Evolutionary conservation across 2,113 vertebrate species (phyloP).

Genomic region (Pungitius pungitius): DNA sequence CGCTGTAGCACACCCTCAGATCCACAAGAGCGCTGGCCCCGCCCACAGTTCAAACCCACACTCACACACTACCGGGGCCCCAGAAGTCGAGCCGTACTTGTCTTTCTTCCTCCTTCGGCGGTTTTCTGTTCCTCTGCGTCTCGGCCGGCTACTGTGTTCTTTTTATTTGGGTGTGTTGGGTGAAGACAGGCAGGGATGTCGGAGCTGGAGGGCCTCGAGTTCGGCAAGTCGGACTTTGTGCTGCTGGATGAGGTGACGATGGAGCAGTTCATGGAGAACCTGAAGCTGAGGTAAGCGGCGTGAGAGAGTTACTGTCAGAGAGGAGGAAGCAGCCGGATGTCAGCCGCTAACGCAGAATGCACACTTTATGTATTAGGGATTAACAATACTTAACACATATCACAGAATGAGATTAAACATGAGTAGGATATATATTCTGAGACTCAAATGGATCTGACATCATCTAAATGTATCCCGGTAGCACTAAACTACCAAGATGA

Average conservation of each 20-base stretch:
- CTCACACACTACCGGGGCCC: constrained; percentile 47
- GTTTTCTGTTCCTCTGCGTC: constrained; percentile 46
- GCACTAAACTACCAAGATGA: neutral
- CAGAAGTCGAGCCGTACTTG: constrained; percentile 51
- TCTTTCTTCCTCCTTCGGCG: constrained; percentile 56
- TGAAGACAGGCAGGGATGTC: constrained; percentile 80
- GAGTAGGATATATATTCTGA: neutral
- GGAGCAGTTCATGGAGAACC: constrained; percentile 92
- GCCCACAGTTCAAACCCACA: constrained; percentile 55
- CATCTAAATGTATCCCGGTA: neutral
- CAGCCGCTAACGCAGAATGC: neutral
- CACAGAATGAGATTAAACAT: neutral
- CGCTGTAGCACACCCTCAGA: constrained; percentile 46
- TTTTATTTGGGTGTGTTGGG: neutral
- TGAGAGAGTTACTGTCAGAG: constrained; percentile 8
- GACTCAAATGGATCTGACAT: neutral
- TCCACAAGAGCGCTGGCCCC: constrained; percentile 60
- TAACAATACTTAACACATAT: neutral
- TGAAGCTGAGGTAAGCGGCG: constrained; percentile 87
- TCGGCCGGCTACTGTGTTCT: neutral
- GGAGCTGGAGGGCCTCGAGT: constrained; percentile 88
- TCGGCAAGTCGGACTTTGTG: constrained; percentile 91
- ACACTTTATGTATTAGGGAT: neutral
- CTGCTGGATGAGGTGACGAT: constrained; percentile 92
- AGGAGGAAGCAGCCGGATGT: constrained; percentile 23